Base-by-base conservation (phyloP, 2,797 vertebrate species). In the Pangasius sanitwongsei region DNA sequence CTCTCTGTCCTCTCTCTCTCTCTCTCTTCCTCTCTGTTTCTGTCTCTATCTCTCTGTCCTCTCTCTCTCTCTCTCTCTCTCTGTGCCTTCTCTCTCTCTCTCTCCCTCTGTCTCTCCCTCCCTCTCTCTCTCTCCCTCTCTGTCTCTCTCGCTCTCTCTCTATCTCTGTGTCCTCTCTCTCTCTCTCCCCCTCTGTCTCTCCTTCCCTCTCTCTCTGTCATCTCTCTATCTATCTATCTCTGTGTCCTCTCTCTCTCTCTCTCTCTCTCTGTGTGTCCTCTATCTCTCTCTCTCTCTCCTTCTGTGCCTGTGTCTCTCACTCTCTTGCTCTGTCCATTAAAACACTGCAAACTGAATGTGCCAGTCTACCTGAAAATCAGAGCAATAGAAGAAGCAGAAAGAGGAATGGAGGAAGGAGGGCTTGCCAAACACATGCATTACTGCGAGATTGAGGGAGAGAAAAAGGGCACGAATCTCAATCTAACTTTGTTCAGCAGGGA, bases 391-490 rank as follows among this genome's bases (percentile, higher is more conserved):
- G 87, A 87, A 55, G 55, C 55, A 55, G 55, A 55, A 5, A 55
- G 53, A 55, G 55, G 55, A 55, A 18, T 4, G 16, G 57, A 89
- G 31, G 67, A 53, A 48, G 87, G 55, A 81, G 31, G 85, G 50
- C 44, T 48, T 72, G 57, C n/a, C 23, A 69, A 86, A 89, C 90
- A 89, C 86, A 67, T 86, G 83, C 89, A 89, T 91, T 89, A 90
- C 88, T 91, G 84, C 82, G 69, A 87, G 88, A 78, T 48, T 65
- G 86, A 78, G 87, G 65, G 87, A 75, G 87, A 87, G 86, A 87
- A 80, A 83, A 85, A 87, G 86, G 63, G 83, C 87, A 90, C 81
- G 87, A 87, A 89, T 91, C 90, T 89, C 88, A 89, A 87, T 92
- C 90, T 87, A 83, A 86, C 87, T 86, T 83, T 83, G 82, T 90